Conservation (phyloP, 2,797 vertebrate genomes). For the Peromyscus aztecus region DNA sequence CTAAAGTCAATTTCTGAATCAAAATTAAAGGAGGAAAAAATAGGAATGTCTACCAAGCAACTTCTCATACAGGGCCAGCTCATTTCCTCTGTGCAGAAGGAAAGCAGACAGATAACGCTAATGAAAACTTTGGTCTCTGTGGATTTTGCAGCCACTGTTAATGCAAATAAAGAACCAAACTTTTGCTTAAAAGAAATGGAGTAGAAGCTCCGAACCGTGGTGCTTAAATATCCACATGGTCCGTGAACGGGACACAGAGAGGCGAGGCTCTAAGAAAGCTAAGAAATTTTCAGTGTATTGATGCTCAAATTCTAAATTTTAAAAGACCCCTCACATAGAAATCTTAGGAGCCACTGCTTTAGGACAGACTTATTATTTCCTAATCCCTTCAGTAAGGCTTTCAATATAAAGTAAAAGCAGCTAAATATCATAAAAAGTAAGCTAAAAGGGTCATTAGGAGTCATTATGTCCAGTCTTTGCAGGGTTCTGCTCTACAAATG, state of each 20-base stretch:
- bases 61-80: conserved; percentile 50
- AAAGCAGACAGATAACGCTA: conserved; percentile 68
- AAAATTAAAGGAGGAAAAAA: not conserved
- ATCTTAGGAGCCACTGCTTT: not conserved
- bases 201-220: not conserved
- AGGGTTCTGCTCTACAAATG: not conserved
- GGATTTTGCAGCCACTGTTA: conserved; percentile 30
- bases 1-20: conserved; percentile 61
- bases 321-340: not conserved
- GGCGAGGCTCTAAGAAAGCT: not conserved
- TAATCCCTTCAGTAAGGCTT: not conserved
- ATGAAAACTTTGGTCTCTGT: conserved; percentile 49
- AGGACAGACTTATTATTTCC: not conserved
- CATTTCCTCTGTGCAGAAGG: conserved; percentile 69
- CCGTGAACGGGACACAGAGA: not conserved
- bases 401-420: not conserved
- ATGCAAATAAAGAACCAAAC: conserved; percentile 53
- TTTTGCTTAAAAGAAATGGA: conserved; percentile 10
- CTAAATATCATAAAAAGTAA: conserved; percentile 26
- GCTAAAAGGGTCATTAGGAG: not conserved
- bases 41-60: conserved; percentile 32
- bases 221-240: not conserved
- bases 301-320: conserved; percentile 17
- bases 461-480: not conserved
- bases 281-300: not conserved